Base-by-base conservation (phyloP, 2,113 vertebrate species). In the Microcebus murinus region DNA sequence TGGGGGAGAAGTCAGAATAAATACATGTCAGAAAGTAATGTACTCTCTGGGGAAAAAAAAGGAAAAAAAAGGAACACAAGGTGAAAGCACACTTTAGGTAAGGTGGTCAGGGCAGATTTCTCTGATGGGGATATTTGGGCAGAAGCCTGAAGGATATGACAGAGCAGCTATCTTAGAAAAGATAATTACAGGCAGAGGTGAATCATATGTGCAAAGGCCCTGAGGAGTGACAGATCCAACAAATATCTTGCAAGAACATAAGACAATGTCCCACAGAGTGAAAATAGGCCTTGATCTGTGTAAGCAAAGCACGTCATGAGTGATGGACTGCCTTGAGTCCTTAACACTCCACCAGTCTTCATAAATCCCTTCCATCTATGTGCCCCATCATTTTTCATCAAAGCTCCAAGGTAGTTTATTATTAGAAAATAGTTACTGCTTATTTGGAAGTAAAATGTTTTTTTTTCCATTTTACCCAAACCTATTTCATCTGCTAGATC, bases 371-470 rank as follows among this genome's bases (percentile, higher is more conserved):
- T 86, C 82, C n/a, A 84, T 93, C 95, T 67, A 65, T 36, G 45
- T 34, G 25, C 85, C 81, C 88, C 90, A 85, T 96, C 94, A 95
- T 77, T 98, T 98, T 87, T 95, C 84, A 97, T 95, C 98, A 97
- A 92, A 79, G 73, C 77, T 20, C 48, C 83, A n/a, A 84, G 55
- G 85, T 92, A 98, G 98, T 97, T 98, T 98, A 98, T 98, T 98
- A 98, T 98, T 97, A 98, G 97, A 97, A 97, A 98, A 96, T 81
- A 96, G 97, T 97, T 97, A 97, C 96, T 97, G 92, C 91, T 90
- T 95, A 97, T 91, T 98, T 96, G 87, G 94, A 98, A 97, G 80
- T 97, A 97, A 97, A 98, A 97, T 95, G 87, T 92, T 96, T 98
- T 97, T 95, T 95, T 42, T 83, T 95, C 96, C 67, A 73, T 96